These are phyloP conservation scores for Sebastes itinus DNA, from an alignment of 2,797 vertebrate species.

Conservation along the genomic window DNA sequence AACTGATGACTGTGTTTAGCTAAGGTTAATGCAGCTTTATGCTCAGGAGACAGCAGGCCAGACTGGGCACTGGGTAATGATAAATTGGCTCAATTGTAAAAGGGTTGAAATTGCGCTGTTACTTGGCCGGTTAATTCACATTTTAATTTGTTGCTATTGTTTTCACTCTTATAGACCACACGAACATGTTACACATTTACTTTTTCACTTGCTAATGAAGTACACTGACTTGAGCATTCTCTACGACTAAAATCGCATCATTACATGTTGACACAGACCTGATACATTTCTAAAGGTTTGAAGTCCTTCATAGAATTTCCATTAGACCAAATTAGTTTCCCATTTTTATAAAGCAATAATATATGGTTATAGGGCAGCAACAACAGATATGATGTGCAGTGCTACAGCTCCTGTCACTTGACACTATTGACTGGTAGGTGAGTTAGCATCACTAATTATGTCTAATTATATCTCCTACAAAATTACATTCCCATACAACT, in stretches of 20 bases:
- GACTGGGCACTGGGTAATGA: slow-evolving; percentile 3
- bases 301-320: neutral
- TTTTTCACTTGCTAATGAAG: neutral
- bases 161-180: neutral
- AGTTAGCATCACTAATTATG: neutral
- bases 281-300: neutral
- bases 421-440: neutral
- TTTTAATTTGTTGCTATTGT: neutral
- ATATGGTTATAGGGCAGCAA: neutral
- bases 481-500: no score
- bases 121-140: neutral
- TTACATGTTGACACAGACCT: neutral
- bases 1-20: slow-evolving; percentile 19
- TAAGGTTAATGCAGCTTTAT: slow-evolving; percentile 12
- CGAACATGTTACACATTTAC: neutral
- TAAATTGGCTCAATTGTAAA: slow-evolving; percentile 8
- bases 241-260: neutral
- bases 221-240: neutral
- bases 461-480: neutral
- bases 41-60: neutral
- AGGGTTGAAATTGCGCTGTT: neutral
- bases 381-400: neutral
- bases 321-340: neutral
- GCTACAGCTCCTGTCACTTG: neutral
- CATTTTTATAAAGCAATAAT: neutral